These are phyloP conservation scores for Lytechinus variegatus DNA, from an alignment of 35 echinoderm and acorn worm genomes.

Conservation along the genomic window DNA sequence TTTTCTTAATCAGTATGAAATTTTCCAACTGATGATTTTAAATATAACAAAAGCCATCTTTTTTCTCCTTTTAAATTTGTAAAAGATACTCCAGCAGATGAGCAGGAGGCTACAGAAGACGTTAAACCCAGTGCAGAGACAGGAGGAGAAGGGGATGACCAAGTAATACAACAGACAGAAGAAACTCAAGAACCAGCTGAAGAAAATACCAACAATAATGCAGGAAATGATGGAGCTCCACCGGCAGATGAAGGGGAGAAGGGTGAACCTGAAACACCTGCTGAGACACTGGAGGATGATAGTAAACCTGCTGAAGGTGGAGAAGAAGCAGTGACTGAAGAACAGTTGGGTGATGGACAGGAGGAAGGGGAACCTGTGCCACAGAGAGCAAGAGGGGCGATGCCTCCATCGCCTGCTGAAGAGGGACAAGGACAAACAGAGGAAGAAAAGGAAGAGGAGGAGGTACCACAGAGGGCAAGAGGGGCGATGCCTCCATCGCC, in stretches of 20 bases:
- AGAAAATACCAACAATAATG: neutral
- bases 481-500: neutral
- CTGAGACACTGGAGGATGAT: neutral
- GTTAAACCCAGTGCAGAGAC: neutral
- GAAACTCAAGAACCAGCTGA: neutral
- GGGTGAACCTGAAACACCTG: neutral
- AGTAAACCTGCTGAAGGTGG: constrained; percentile 4
- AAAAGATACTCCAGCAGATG: neutral
- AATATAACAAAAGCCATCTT: neutral
- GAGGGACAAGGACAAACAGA: neutral
- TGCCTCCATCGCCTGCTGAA: too few species aligned
- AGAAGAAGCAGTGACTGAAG: constrained; percentile 22
- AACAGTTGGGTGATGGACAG: neutral
- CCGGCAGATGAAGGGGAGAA: neutral
- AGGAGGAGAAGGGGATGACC: neutral
- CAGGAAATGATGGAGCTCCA: neutral
- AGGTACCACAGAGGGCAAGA: neutral
- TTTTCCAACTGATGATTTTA: too few species aligned
- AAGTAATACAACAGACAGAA: neutral
- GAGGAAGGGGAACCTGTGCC: neutral
- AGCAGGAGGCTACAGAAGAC: neutral
- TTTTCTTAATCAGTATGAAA: too few species aligned
- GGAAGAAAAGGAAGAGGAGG: constrained; percentile 14
- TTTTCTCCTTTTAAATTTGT: neutral
- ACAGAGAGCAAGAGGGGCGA: neutral